These are phyloP conservation scores for Gasterosteus nipponicus DNA, from an alignment of 2,113 vertebrate genomes.

Conservation along the genomic window DNA sequence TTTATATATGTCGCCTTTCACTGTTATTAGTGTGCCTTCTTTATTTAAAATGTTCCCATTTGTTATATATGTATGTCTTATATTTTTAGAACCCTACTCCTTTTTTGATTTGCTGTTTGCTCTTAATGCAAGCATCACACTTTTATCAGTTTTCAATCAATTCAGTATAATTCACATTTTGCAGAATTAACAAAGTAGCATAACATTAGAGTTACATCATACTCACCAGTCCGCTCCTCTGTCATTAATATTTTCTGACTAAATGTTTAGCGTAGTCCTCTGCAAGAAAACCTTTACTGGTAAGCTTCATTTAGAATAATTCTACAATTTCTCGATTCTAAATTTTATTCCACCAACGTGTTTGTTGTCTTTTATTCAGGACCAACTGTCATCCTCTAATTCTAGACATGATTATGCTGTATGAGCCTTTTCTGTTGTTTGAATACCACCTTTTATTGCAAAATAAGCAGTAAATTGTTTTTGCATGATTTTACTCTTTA, in stretches of 20 bases:
- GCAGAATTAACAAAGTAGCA: not conserved
- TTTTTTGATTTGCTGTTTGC: not conserved
- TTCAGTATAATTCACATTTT: not conserved
- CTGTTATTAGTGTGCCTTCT: not conserved
- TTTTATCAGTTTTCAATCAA: not conserved
- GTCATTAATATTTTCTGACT: not conserved
- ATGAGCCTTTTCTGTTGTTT: not conserved
- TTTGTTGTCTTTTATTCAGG: not conserved
- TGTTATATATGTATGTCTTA: not conserved
- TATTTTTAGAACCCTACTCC: not conserved
- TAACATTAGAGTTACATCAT: not conserved
- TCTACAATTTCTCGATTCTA: not conserved
- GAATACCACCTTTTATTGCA: not conserved
- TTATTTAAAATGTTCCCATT: not conserved
- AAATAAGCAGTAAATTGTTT: not conserved
- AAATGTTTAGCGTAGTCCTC: not conserved
- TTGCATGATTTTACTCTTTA: not conserved
- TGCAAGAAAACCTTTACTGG: not conserved
- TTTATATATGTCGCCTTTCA: not conserved
- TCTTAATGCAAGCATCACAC: not conserved
- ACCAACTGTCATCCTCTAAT: not conserved
- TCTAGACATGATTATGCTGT: not conserved
- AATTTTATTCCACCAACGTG: not conserved
- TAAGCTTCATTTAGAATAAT: not conserved
- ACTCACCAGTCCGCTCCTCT: not conserved